Evolutionary conservation across 2,888 invertebrate species (phyloP).

Genomic region (Drosophila formosana): DNA sequence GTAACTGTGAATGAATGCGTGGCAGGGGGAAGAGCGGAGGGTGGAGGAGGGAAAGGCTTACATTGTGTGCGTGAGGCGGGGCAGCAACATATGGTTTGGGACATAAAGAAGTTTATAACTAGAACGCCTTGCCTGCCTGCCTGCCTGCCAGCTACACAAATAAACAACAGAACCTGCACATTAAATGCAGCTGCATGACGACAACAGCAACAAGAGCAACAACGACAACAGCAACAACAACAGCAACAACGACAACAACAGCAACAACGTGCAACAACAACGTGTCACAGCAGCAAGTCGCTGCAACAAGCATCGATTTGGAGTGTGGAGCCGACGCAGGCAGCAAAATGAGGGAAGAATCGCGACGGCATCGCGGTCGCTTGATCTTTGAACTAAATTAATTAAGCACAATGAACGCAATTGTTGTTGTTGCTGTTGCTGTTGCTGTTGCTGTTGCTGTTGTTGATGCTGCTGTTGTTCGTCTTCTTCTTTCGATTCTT

Average conservation of each 20-base stretch:
- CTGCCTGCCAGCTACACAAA: constrained; percentile 45
- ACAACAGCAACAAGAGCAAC: constrained; percentile 15
- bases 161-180: constrained; percentile 57
- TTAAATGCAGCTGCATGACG: constrained; percentile 56
- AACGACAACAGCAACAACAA: constrained; percentile 10
- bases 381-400: constrained; percentile 85
- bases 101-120: constrained; percentile 46
- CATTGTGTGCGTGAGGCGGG: background rate
- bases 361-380: constrained; percentile 73
- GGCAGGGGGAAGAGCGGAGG: background rate
- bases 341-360: constrained; percentile 48
- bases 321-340: background rate
- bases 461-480: constrained; percentile 20
- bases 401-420: constrained; percentile 85
- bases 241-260: background rate
- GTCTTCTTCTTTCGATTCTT: background rate
- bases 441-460: constrained; percentile 80
- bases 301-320: constrained; percentile 35
- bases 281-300: constrained; percentile 21
- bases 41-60: background rate
- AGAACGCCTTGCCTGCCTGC: constrained; percentile 36
- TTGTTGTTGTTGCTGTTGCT: constrained; percentile 71
- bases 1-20: background rate
- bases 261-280: constrained; percentile 24
- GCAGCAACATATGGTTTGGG: constrained; percentile 49